Evolutionary conservation across 1,140 invertebrate species (phyloP), one percentile per base, ranked within the genome.

Genomic region (Gonatopus flavifemur): DNA sequence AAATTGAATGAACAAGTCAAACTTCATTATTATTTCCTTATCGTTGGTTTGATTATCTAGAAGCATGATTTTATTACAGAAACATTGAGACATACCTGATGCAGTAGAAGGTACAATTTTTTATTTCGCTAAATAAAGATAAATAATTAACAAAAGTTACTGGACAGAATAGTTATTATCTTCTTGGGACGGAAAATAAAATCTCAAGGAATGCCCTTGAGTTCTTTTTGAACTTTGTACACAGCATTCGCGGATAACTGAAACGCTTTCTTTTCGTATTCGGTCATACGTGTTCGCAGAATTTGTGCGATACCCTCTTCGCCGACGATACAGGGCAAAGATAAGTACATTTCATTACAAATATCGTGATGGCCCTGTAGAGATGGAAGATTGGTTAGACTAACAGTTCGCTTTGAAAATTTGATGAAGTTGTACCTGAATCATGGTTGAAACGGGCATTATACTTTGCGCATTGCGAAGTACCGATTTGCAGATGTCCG

Each of bases 261-360:
- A 0, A 86, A 63, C 53, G 80, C 55, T 24, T 75, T 70, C 41
- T 70, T 72, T 64, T 85, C 84, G 3, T 61, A 48, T n/a, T 80
- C 75, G 7, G 70, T 83, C 18, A 85, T 74, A 1, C 76, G 75
- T 63, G 83, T 76, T 39, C 80, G 72, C 3, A 84, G 63, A 19
- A 86, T 68, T 45, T 82, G 73, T n/a, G 72, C 78, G 38, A 85
- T 59, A 6, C 84, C 84, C 49, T 78, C 77, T 25, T 80, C 76
- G 8, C 82, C 84, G 13, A 85, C 35, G 7, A 76, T 66, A 40
- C 79, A 80, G 4, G 84, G 84, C n/a, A 86, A 59, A 0, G 82
- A 84, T 12, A 85, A 62, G 55, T 81, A 85, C 13, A 83, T 74
- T 20, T 86, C 83, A 4, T 81, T 55, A n/a, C 78, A 70, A 40